Percentiles rank a stretch among this genome's conserved stretches.
Conservation (phyloP, 2,113 vertebrate genomes). For the Eurystomus gularis region DNA sequence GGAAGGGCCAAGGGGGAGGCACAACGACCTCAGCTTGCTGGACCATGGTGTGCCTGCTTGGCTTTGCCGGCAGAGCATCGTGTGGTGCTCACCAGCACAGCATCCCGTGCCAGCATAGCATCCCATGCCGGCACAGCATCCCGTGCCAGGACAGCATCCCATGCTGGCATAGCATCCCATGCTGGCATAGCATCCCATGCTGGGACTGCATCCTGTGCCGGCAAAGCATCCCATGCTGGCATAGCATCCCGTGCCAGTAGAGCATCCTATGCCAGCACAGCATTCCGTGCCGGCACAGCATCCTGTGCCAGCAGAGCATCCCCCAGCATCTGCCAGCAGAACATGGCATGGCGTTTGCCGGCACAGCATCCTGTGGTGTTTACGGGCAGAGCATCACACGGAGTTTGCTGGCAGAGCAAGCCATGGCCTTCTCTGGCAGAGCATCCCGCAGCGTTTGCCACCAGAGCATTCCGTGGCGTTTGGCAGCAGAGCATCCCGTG, state of each 20-base stretch:
- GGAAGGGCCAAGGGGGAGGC: not conserved
- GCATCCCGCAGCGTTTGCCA: too few relatives aligned
- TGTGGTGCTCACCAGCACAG: not conserved
- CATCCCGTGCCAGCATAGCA: not conserved
- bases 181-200: not conserved
- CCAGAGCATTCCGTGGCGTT: too few relatives aligned
- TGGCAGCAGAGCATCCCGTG: too few relatives aligned
- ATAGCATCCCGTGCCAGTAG: not conserved
- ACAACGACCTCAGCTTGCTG: not conserved
- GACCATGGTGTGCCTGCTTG: rapidly evolving
- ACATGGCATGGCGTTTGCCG: too few relatives aligned
- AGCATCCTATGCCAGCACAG: not conserved
- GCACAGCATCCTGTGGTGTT: not conserved
- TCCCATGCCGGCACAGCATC: not conserved
- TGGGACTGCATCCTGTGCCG: too few relatives aligned
- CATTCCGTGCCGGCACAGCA: not conserved
- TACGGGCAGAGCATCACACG: too few relatives aligned
- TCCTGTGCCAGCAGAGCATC: not conserved
- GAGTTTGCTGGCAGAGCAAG: too few relatives aligned
- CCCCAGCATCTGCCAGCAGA: too few relatives aligned
- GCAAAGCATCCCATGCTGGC: too few relatives aligned
- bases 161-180: not conserved
- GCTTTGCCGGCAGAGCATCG: not conserved
- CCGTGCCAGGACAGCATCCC: not conserved
- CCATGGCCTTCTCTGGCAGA: too few relatives aligned